Evolutionary conservation across 1,140 invertebrate species (phyloP).

Genomic region (Tenebrio molitor): DNA sequence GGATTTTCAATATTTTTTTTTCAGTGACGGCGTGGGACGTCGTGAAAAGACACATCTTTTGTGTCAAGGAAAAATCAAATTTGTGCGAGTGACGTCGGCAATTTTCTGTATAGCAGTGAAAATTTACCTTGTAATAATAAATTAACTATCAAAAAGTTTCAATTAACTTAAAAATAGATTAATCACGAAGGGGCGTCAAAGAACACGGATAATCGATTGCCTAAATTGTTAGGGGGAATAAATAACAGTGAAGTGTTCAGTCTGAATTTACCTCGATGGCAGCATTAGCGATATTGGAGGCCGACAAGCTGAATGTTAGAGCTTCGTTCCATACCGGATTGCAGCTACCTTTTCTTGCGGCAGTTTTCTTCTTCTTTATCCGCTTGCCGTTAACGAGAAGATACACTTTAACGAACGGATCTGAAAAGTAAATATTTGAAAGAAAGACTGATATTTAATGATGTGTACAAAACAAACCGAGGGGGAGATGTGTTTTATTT

Average conservation of each 20-base stretch:
- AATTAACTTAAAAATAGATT: constrained; percentile 29
- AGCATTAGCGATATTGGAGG: constrained; percentile 76
- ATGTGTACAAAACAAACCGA: constrained; percentile 14
- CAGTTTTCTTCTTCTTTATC: constrained; percentile 93
- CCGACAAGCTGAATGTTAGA: constrained; percentile 88
- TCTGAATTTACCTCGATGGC: constrained; percentile 77
- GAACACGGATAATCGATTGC: not conserved
- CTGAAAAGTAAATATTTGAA: constrained; percentile 67
- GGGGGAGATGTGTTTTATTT: not conserved
- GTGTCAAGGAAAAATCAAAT: constrained; percentile 3
- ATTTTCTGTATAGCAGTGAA: not conserved
- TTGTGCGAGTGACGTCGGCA: not conserved
- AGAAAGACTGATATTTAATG: constrained; percentile 18
- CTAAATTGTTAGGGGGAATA: not conserved
- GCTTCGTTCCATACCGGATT: constrained; percentile 98
- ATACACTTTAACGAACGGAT: constrained; percentile 94
- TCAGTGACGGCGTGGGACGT: not conserved
- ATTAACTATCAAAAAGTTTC: constrained; percentile 21
- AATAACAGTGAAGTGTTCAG: no score
- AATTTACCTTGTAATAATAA: not conserved
- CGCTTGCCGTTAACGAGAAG: constrained; percentile 86
- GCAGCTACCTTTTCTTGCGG: constrained; percentile 85
- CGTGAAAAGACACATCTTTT: constrained; percentile 6
- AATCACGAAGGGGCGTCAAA: not conserved
- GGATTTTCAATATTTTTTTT: not conserved